Base-by-base conservation (phyloP, 2,888 invertebrate genomes). In the Sepioteuthis lessoniana region DNA sequence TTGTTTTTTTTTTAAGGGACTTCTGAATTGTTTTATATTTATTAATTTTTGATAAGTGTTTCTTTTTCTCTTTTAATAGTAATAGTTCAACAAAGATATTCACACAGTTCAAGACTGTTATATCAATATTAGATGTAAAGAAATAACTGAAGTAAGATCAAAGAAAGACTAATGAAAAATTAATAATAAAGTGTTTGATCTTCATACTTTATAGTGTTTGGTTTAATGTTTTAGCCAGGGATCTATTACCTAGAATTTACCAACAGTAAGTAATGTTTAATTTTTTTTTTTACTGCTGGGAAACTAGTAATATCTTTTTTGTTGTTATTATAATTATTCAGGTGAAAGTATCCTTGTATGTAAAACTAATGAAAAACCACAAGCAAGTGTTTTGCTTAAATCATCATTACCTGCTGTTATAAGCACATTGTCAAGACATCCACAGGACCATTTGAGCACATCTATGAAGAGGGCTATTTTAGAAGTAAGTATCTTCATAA, bases 311-410 rank as follows among this genome's bases (percentile, higher is more conserved):
- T 76, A 31, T n/a, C n/a, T n/a, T n/a, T n/a, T n/a, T 76, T 13
- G n/a, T 76, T 76, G n/a, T 16, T 76, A n/a, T 16, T 76, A n/a
- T n/a, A 10, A 76, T 92, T 94, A 96, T 96, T 35, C 95, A 98
- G 99, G 99, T 76, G 99, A 99, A 97, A 99, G 99, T 97, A 98
- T 99, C 96, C 97, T 99, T 93, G 98, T 99, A 91, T 99, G 99
- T 97, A 98, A 98, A 95, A 98, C 98, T 91, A 98, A 97, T 95
- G 99, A 99, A 96, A 98, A 98, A 95, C 98, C 98, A 95, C 97
- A 98, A 94, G 99, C 98, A 0, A 98, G 98, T 95, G 97, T 98
- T 93, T 97, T 99, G 94, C 98, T 99, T 96, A 98, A 98, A 19
- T 96, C 97, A 1, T 42, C 76, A 31, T 94, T 95, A 1, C 96